These are phyloP conservation scores for Caenorhabditis becei DNA, from an alignment of 2,888 invertebrate species.

Conservation along the genomic window DNA sequence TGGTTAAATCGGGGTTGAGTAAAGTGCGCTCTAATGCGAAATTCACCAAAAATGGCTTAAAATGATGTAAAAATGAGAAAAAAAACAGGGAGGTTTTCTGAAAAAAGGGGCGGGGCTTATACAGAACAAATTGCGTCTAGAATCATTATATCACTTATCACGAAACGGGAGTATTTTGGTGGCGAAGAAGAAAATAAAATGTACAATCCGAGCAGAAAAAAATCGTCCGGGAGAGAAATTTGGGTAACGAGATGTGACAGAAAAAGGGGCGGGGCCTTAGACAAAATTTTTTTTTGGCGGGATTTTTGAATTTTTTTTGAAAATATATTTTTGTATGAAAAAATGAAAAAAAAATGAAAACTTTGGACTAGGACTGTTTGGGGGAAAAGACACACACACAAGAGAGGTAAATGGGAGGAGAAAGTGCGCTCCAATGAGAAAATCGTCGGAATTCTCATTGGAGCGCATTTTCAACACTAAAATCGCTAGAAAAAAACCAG, in stretches of 20 bases:
- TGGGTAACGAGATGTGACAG: background rate
- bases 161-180: slow-evolving; percentile 41
- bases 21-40: slow-evolving; percentile 7
- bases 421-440: background rate
- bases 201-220: slow-evolving; percentile 30
- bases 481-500: background rate
- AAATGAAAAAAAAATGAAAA: too few species aligned
- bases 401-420: slow-evolving; percentile 1
- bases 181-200: slow-evolving; percentile 17
- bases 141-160: slow-evolving; percentile 25
- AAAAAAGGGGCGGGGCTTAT: slow-evolving; percentile 19
- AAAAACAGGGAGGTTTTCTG: too few species aligned
- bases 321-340: background rate
- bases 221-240: background rate
- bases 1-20: too few species aligned
- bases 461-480: background rate
- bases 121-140: slow-evolving; percentile 39
- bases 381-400: background rate
- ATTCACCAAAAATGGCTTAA: too few species aligned
- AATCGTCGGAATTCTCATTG: background rate
- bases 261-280: too few species aligned
- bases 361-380: background rate
- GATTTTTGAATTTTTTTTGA: background rate
- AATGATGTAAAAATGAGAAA: too few species aligned
- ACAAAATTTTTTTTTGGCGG: background rate